These are phyloP conservation scores for Tetramorium alpestre DNA, from an alignment of 1,140 invertebrate species.

Conservation along the genomic window DNA sequence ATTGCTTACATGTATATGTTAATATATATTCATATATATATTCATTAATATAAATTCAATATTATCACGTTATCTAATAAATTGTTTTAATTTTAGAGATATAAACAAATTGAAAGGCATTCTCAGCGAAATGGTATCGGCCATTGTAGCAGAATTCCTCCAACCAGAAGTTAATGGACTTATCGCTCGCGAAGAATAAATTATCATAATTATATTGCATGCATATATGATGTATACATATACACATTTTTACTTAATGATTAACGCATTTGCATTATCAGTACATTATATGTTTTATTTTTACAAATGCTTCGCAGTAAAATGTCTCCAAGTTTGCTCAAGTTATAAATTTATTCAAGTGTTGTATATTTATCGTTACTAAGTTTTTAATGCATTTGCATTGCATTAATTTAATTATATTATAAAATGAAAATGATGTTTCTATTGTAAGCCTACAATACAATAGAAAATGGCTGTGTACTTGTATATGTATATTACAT, in stretches of 20 bases:
- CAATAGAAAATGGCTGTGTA: slow-evolving; percentile 45
- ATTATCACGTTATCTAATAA: not conserved
- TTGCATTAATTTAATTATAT: not conserved
- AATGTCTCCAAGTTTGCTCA: not conserved
- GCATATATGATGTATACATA: too few species aligned
- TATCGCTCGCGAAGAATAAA: slow-evolving; percentile 80
- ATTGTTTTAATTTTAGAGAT: slow-evolving; percentile 87
- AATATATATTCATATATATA: too few species aligned
- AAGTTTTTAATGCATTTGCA: not conserved
- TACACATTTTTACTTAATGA: not conserved
- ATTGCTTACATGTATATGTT: too few species aligned
- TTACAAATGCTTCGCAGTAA: not conserved
- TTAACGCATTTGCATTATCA: not conserved
- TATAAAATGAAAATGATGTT: not conserved
- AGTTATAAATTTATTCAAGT: not conserved
- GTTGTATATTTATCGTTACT: not conserved
- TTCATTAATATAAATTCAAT: not conserved
- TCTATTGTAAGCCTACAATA: not conserved
- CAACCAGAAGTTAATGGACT: slow-evolving; percentile 92
- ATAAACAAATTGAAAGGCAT: slow-evolving; percentile 88
- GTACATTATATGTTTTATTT: not conserved
- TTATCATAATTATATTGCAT: not conserved
- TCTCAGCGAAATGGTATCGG: slow-evolving; percentile 92
- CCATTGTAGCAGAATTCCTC: slow-evolving; percentile 92
- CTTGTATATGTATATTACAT: slow-evolving; percentile 11